phyloP scores from a whole-genome alignment of 2,113 vertebrate species.

The Cephalopholis sonnerati region DNA sequence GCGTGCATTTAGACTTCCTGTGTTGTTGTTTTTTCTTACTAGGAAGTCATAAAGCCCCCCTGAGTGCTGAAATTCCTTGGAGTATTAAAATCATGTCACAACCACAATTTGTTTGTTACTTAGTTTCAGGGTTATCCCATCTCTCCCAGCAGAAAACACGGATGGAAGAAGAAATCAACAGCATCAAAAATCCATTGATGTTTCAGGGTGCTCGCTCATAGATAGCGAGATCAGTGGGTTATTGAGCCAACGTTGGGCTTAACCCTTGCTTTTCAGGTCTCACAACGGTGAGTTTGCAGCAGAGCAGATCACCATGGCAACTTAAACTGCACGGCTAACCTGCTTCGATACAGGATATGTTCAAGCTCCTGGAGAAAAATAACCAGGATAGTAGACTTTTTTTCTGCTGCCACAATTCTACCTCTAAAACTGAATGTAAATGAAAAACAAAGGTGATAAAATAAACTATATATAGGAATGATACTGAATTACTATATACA shows the following conservation, averaged over 20 bases:
- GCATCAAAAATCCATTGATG: constrained; percentile 4
- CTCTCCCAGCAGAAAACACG: neutral
- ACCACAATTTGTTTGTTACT: neutral
- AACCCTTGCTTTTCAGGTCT: constrained; percentile 7
- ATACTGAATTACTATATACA: neutral
- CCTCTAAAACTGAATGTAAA: neutral
- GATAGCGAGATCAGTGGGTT: neutral
- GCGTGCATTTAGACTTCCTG: neutral
- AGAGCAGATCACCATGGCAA: constrained; percentile 19
- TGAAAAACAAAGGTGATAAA: neutral
- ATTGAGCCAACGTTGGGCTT: neutral
- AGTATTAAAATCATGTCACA: neutral
- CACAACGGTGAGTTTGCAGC: neutral
- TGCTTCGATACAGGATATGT: neutral
- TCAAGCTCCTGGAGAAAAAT: neutral
- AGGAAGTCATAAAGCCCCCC: neutral
- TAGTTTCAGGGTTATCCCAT: neutral
- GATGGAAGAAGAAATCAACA: neutral
- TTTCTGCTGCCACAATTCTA: neutral
- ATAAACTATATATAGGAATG: neutral
- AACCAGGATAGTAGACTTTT: no score
- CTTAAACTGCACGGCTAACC: neutral
- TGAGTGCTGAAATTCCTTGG: neutral
- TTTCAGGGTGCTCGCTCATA: neutral
- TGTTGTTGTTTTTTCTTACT: neutral